Evolutionary conservation across 2,888 invertebrate species (phyloP).

Genomic region (Oxyscelio sp.): DNA sequence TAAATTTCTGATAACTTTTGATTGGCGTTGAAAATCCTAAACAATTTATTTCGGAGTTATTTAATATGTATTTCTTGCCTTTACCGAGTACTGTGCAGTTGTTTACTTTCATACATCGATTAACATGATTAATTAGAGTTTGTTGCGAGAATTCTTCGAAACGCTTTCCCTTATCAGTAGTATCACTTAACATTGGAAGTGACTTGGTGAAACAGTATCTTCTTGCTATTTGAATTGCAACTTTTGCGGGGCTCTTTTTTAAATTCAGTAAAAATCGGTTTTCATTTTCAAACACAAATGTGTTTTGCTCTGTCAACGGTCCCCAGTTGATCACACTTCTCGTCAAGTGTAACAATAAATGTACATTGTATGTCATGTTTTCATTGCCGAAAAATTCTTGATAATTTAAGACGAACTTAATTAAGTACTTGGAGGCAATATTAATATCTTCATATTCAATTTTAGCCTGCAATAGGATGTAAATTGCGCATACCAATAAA

Average conservation of each 20-base stretch:
- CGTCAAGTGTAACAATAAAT: slow-evolving; percentile 26
- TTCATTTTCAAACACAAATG: slow-evolving; percentile 46
- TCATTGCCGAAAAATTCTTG: slow-evolving; percentile 20
- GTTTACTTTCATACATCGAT: not conserved
- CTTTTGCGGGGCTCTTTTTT: not conserved
- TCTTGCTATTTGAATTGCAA: slow-evolving; percentile 14
- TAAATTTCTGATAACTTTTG: too few relatives aligned
- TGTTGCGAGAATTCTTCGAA: not conserved
- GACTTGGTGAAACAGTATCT: not conserved
- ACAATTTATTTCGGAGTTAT: not conserved
- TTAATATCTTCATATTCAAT: slow-evolving; percentile 2
- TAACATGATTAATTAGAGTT: not conserved
- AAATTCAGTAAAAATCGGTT: slow-evolving; percentile 34
- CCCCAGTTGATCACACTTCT: slow-evolving; percentile 44
- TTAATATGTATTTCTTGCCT: not conserved
- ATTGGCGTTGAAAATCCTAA: too few relatives aligned
- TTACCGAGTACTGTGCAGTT: not conserved
- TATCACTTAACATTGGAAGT: not conserved
- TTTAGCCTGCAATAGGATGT: not conserved
- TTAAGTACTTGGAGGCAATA: not conserved
- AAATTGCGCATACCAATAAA: slow-evolving; percentile 10
- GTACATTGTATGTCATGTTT: slow-evolving; percentile 43
- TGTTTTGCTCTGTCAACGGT: slow-evolving; percentile 38
- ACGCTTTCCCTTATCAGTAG: too few relatives aligned
- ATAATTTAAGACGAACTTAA: not conserved